A percentile compares a stretch with the other conserved stretches of the same genome.
Evolutionary conservation across 2,888 invertebrate genomes (phyloP).

Genomic region (Nycteola revayana): DNA sequence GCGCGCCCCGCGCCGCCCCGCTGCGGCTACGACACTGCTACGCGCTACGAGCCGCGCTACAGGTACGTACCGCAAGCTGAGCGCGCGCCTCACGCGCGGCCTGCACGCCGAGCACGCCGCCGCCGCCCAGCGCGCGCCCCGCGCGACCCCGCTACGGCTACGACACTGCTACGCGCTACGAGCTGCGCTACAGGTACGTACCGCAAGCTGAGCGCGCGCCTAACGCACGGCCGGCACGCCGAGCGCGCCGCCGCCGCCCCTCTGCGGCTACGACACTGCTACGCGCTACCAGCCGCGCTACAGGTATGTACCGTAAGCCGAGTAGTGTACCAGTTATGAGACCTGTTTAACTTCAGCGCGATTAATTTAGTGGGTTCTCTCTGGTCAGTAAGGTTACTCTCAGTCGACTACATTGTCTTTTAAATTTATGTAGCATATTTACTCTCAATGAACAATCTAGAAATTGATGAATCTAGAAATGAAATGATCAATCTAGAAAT

Average conservation of each 20-base stretch:
- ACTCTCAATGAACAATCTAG: too few relatives aligned
- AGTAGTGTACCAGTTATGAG: too few relatives aligned
- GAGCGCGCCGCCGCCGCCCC: conserved; percentile 44
- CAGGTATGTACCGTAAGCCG: conserved; percentile 55
- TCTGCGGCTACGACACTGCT: conserved; percentile 54
- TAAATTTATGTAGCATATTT: too few relatives aligned
- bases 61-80: conserved; percentile 50
- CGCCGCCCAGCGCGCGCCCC: conserved; percentile 44
- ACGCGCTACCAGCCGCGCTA: conserved; percentile 55
- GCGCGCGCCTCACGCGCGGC: conserved; percentile 45
- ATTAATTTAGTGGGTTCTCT: too few relatives aligned
- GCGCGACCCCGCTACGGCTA: conserved; percentile 42
- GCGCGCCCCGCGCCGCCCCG: conserved; percentile 38
- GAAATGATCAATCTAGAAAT: too few relatives aligned
- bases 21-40: conserved; percentile 58
- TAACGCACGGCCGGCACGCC: conserved; percentile 51
- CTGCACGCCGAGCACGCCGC: conserved; percentile 49
- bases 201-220: conserved; percentile 42
- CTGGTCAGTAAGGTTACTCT: too few relatives aligned
- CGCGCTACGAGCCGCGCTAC: conserved; percentile 53
- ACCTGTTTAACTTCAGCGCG: too few relatives aligned
- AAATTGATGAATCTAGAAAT: too few relatives aligned
- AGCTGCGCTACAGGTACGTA: conserved; percentile 59
- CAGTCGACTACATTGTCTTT: too few relatives aligned
- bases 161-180: conserved; percentile 61